Conservation (phyloP, 2,113 vertebrate species). For the Leptobrachium leishanense region DNA sequence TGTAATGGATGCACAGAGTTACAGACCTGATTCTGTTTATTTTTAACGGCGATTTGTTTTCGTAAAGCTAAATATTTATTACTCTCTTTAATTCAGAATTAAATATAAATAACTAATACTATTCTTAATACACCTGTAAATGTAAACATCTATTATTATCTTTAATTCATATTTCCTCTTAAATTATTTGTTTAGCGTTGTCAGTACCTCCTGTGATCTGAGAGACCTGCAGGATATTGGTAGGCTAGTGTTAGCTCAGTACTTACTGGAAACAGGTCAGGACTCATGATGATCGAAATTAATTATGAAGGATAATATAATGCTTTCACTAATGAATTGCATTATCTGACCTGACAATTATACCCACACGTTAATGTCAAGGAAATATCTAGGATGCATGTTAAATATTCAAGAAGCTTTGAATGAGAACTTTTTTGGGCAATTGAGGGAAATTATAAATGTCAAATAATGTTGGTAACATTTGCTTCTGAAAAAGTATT, state of each 20-base stretch:
- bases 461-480: neutral
- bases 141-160: too few relatives aligned
- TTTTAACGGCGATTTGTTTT: too few relatives aligned
- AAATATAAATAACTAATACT: too few relatives aligned
- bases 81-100: too few relatives aligned
- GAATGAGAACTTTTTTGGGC: conserved; percentile 36
- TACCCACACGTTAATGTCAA: conserved; percentile 30
- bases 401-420: conserved; percentile 42
- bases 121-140: too few relatives aligned
- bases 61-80: too few relatives aligned
- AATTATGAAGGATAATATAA: conserved; percentile 35
- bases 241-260: neutral
- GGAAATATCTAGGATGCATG: conserved; percentile 15
- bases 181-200: neutral
- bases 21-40: too few relatives aligned
- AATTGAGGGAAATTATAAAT: neutral
- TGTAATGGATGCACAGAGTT: too few relatives aligned
- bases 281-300: conserved; percentile 20
- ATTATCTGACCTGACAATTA: conserved; percentile 28
- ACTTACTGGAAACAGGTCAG: conserved; percentile 33
- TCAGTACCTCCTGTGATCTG: conserved; percentile 9
- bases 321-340: conserved; percentile 28
- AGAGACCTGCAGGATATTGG: conserved; percentile 13
- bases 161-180: too few relatives aligned
- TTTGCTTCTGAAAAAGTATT: neutral